Percentiles rank a stretch among this genome's conserved stretches.
Evolutionary conservation across 2,888 invertebrate species (phyloP).

Genomic region (Drosophila mercatorum): DNA sequence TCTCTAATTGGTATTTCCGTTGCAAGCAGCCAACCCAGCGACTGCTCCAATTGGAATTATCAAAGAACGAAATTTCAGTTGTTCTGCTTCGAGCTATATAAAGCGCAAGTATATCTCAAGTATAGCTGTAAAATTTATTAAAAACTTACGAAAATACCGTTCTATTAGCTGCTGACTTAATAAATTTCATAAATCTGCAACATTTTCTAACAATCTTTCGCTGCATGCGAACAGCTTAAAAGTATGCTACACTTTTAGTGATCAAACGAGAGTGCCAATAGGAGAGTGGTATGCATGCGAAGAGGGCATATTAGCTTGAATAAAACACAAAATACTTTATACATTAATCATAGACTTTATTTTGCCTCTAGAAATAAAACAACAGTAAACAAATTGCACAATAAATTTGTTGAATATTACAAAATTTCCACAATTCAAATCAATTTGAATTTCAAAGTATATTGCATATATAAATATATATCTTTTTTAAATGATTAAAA

Average conservation of each 20-base stretch:
- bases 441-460: constrained; percentile 48
- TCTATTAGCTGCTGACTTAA: background rate
- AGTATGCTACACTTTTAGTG: background rate
- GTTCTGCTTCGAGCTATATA: background rate
- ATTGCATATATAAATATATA: constrained; percentile 16
- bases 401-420: constrained; percentile 52
- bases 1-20: constrained; percentile 69
- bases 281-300: background rate
- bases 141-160: no score
- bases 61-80: background rate
- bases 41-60: constrained; percentile 3
- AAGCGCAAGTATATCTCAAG: background rate
- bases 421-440: constrained; percentile 46
- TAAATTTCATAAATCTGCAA: background rate
- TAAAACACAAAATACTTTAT: background rate
- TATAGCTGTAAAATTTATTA: background rate
- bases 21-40: constrained; percentile 8
- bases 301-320: background rate
- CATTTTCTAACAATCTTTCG: background rate
- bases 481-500: constrained; percentile 49
- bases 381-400: constrained; percentile 65
- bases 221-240: background rate
- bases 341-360: constrained; percentile 17
- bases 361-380: constrained; percentile 53
- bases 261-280: background rate